Evolutionary conservation across 2,113 vertebrate species (phyloP).

Genomic region (Aspiorhynchus laticeps): DNA sequence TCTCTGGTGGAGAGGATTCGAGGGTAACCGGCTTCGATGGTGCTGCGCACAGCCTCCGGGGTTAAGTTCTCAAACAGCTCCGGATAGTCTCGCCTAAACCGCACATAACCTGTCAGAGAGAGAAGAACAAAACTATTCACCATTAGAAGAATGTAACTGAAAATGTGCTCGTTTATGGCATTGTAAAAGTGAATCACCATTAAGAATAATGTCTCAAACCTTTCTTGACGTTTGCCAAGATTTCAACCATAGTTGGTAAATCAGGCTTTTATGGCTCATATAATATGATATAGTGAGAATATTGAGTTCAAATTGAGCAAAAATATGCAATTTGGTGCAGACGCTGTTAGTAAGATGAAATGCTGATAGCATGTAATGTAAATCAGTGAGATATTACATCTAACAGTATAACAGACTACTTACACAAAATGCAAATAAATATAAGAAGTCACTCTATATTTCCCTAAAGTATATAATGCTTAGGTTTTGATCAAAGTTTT

Average conservation of each 20-base stretch:
- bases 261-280: neutral
- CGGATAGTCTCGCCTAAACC: conserved; percentile 91
- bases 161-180: neutral
- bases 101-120: conserved; percentile 83
- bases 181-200: neutral
- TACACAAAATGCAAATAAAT: neutral
- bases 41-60: conserved; percentile 88
- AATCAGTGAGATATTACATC: too few species aligned
- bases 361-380: too few species aligned
- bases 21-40: conserved; percentile 93
- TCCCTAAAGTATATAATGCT: neutral
- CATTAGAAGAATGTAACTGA: neutral
- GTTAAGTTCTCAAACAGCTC: conserved; percentile 93
- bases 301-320: too few species aligned
- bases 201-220: neutral
- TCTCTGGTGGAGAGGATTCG: conserved; percentile 90
- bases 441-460: neutral
- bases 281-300: too few species aligned
- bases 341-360: neutral
- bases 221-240: neutral
- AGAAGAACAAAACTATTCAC: neutral
- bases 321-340: neutral
- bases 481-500: neutral
- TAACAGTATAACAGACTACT: too few species aligned
- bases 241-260: too few species aligned